These are phyloP conservation scores for Cheilosia soror DNA, from an alignment of 2,888 invertebrate species.

Conservation along the genomic window DNA sequence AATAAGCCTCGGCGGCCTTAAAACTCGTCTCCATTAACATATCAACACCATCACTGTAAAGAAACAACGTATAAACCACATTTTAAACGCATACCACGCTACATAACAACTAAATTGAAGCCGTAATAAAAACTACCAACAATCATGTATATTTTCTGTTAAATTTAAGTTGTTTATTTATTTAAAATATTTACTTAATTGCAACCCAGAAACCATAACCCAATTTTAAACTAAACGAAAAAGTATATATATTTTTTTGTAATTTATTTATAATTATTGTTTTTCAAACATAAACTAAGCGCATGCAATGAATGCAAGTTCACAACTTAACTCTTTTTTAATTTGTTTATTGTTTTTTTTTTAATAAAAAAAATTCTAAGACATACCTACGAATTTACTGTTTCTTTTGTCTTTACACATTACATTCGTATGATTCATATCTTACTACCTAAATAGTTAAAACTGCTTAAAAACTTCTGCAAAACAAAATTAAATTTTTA, in stretches of 20 bases:
- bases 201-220: constrained; percentile 68
- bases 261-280: constrained; percentile 24
- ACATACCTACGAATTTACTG: constrained; percentile 35
- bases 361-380: constrained; percentile 30
- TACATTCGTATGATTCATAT: constrained; percentile 46
- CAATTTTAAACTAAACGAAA: neutral
- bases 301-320: constrained; percentile 74
- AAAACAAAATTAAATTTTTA: constrained; percentile 28
- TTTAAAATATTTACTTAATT: constrained; percentile 27
- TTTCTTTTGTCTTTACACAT: constrained; percentile 72
- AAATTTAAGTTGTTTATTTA: constrained; percentile 11
- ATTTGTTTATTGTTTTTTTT: neutral
- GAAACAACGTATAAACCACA: constrained; percentile 1
- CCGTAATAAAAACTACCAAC: constrained; percentile 6
- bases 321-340: constrained; percentile 59
- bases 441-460: constrained; percentile 27
- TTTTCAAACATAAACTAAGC: constrained; percentile 54
- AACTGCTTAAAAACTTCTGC: constrained; percentile 53
- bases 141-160: neutral
- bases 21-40: constrained; percentile 26
- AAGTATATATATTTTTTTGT: neutral
- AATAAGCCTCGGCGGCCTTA: neutral
- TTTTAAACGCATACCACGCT: constrained; percentile 26
- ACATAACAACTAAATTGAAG: constrained; percentile 20
- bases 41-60: constrained; percentile 4